Evolutionary conservation across 2,113 vertebrate genomes (phyloP).

Genomic region (Lagopus leucura): DNA sequence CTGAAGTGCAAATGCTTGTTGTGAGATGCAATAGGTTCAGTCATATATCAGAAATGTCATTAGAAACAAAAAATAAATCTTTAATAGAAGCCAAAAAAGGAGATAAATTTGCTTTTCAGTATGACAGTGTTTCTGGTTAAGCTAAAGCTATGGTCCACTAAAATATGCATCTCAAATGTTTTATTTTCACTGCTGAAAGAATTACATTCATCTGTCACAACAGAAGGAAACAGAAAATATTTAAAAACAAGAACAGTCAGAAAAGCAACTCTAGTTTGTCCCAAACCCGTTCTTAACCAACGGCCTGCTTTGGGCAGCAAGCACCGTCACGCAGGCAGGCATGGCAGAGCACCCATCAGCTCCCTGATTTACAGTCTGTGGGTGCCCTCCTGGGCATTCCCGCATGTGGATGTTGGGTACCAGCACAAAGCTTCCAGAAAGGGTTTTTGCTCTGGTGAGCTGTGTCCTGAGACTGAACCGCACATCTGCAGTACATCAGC

Average conservation of each 20-base stretch:
- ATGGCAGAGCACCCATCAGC: accelerated
- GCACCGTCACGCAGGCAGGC: not conserved
- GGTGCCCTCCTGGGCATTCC: not conserved
- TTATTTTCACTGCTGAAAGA: not conserved
- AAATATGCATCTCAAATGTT: not conserved
- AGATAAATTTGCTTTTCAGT: not conserved
- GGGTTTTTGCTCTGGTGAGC: accelerated
- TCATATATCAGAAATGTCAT: not conserved
- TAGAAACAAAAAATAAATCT: not conserved
- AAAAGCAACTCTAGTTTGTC: not conserved
- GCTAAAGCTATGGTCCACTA: not conserved
- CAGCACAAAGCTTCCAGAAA: accelerated
- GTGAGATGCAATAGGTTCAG: not conserved
- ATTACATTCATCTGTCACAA: not conserved
- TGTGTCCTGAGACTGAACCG: not conserved
- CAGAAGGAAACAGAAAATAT: not conserved
- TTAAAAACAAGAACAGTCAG: not conserved
- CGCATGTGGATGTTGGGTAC: not conserved
- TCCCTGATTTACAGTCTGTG: accelerated
- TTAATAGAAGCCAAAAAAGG: not conserved
- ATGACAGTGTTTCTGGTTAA: not conserved
- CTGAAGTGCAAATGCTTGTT: not conserved
- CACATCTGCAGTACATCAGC: not conserved
- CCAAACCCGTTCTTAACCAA: not conserved
- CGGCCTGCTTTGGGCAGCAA: not conserved